A percentile compares a stretch with the other conserved stretches of the same genome.
These are phyloP conservation scores for Cenopis cana DNA, from an alignment of 2,888 invertebrate genomes.

Conservation along the genomic window DNA sequence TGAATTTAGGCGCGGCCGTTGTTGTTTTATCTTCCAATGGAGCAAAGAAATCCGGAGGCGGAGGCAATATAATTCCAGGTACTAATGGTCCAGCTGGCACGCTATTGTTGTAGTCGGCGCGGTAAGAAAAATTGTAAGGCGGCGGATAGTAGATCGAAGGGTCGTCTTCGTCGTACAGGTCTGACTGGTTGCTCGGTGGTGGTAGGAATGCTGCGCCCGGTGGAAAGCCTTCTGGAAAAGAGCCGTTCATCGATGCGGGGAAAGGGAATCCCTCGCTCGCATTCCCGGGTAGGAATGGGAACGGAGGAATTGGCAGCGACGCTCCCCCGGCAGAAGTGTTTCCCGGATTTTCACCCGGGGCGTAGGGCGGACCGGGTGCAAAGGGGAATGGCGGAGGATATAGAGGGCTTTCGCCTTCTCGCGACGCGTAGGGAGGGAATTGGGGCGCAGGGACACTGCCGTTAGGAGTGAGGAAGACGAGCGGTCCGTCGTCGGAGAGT, in stretches of 20 bases:
- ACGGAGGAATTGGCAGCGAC: slow-evolving; percentile 86
- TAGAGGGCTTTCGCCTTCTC: slow-evolving; percentile 84
- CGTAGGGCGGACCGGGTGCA: slow-evolving; percentile 84
- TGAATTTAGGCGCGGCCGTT: slow-evolving; percentile 64
- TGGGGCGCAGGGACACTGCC: slow-evolving; percentile 89
- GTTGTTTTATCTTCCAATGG: slow-evolving; percentile 85
- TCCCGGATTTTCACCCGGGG: slow-evolving; percentile 86
- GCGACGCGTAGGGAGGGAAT: slow-evolving; percentile 88
- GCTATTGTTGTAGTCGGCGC: slow-evolving; percentile 90
- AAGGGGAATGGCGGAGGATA: slow-evolving; percentile 85
- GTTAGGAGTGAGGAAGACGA: slow-evolving; percentile 94
- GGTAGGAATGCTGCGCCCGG: slow-evolving; percentile 85
- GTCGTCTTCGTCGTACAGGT: slow-evolving; percentile 95
- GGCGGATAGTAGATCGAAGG: slow-evolving; percentile 96
- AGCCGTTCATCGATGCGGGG: slow-evolving; percentile 84
- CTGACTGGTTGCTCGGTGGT: slow-evolving; percentile 90
- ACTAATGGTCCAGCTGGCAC: slow-evolving; percentile 94
- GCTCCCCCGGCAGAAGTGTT: slow-evolving; percentile 88
- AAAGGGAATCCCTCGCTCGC: slow-evolving; percentile 84
- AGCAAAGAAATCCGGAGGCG: slow-evolving; percentile 94
- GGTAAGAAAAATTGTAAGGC: slow-evolving; percentile 94
- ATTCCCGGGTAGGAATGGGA: slow-evolving; percentile 86
- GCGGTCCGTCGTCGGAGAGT: slow-evolving; percentile 93
- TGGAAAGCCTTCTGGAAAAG: slow-evolving; percentile 84
- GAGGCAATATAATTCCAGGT: slow-evolving; percentile 94